Evolutionary conservation across 2,113 vertebrate genomes (phyloP), one percentile per base, ranked within the genome.

Genomic region (Amphilophus citrinellus): DNA sequence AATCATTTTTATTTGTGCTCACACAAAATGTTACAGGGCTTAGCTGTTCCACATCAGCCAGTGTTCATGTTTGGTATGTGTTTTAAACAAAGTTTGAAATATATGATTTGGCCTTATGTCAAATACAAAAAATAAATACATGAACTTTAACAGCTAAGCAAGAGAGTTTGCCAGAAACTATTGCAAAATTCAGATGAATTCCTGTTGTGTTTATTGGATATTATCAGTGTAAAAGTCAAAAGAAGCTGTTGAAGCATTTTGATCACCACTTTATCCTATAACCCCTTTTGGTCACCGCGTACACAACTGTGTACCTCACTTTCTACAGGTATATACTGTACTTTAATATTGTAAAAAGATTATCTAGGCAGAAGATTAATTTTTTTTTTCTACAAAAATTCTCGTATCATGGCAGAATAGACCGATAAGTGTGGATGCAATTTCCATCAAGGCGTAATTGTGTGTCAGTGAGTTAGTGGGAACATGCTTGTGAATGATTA

Each of bases 401-500:
- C 37, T 2, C 3, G 37, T 10, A 39, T 39, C 8, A 2, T 39
- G 37, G 9, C 37, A 1, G 9, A 35, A 35, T 6, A 7, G 35
- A 30, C 4, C 30, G 35, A 7, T 7, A 7, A 35, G 39, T 24
- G 22, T 76, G 11, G 10, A n/a, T 58, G n/a, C 6, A 4, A 24
- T 82, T 50, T 47, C 11, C 73, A 32, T 60, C 1, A 30, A 75
- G 61, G 56, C 11, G 42, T 75, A 47, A 53, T 39, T 53, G 47
- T 50, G 30, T 20, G 59, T 6, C 10, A 61, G 24, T 84, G 79
- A 76, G 82, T 90, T 84, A 89, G 82, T 56, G 66, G 63, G 27
- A 27, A 68, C 5, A 58, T 93, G 91, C 82, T 88, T 91, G 82
- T 89, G 85, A 85, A 84, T 85, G 68, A 90, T 76, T 73, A 79